Conservation (phyloP, 2,797 vertebrate genomes). For the Oreochromis mossambicus region DNA sequence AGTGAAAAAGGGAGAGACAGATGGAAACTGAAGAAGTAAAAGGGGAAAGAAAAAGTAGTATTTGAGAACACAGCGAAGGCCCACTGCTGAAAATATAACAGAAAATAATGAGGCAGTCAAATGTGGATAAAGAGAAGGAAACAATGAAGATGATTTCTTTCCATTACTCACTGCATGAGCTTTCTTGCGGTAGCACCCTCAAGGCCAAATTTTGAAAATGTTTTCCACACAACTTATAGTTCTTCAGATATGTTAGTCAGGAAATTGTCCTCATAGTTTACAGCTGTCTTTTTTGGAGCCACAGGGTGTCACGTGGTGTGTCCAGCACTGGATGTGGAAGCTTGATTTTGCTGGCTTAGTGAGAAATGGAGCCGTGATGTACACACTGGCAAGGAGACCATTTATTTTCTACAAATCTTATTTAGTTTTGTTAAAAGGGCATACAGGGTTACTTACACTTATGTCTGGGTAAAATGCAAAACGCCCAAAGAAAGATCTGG, state of each 20-base stretch:
- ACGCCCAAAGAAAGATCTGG: not conserved
- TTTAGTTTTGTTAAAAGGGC: not conserved
- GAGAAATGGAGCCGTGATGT: not conserved
- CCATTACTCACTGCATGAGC: not conserved
- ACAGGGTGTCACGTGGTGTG: not conserved
- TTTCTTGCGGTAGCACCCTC: not conserved
- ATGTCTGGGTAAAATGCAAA: not conserved
- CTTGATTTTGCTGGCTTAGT: not conserved
- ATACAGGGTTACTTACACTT: not conserved
- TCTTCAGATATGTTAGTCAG: not conserved
- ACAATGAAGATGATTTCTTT: not conserved
- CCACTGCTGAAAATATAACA: not conserved
- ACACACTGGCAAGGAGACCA: not conserved
- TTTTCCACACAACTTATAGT: not conserved
- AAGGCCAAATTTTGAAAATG: not conserved
- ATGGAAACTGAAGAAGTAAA: not conserved
- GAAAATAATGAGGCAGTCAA: not conserved
- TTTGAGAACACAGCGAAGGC: not conserved
- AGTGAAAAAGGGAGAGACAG: not conserved
- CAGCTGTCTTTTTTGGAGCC: not conserved
- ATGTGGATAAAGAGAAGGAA: not conserved
- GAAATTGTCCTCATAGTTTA: slow-evolving; percentile 6
- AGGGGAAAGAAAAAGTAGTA: not conserved
- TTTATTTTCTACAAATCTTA: not conserved
- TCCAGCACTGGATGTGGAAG: not conserved